phyloP scores from a whole-genome alignment of 1,140 invertebrate species.

The Brachystomella parvula region DNA sequence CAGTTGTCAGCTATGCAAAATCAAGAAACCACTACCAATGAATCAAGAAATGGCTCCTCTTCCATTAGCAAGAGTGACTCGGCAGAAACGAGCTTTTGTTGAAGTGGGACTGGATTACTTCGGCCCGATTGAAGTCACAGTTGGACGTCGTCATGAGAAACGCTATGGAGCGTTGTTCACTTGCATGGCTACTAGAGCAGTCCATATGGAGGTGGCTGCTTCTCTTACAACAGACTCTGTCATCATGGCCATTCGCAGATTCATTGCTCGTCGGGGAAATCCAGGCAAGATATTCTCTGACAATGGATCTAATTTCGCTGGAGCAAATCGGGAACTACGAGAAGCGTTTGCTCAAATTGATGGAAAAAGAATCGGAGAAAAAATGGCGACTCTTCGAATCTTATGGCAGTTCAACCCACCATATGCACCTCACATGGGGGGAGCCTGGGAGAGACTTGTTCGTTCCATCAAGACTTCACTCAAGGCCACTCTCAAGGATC shows the following conservation, averaged over 20 bases:
- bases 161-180: slow-evolving; percentile 39
- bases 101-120: slow-evolving; percentile 37
- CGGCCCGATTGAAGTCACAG: slow-evolving; percentile 33
- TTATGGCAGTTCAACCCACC: slow-evolving; percentile 42
- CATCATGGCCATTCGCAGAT: slow-evolving; percentile 37
- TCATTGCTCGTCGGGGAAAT: slow-evolving; percentile 37
- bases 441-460: slow-evolving; percentile 41
- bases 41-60: slow-evolving; percentile 31
- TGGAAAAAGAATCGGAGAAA: slow-evolving; percentile 8
- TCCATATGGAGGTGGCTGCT: slow-evolving; percentile 39
- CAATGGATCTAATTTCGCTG: slow-evolving; percentile 40
- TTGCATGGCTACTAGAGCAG: slow-evolving; percentile 36
- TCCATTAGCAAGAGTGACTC: slow-evolving; percentile 16
- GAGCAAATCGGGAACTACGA: slow-evolving; percentile 26
- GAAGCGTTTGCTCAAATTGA: slow-evolving; percentile 8
- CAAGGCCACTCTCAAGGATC: slow-evolving; percentile 2
- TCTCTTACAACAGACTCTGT: slow-evolving; percentile 35
- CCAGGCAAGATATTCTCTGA: slow-evolving; percentile 37
- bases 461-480: slow-evolving; percentile 40
- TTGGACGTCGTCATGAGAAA: slow-evolving; percentile 31
- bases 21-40: not conserved
- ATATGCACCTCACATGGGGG: slow-evolving; percentile 40
- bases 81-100: slow-evolving; percentile 13
- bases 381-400: slow-evolving; percentile 23
- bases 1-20: slow-evolving; percentile 18